Evolutionary conservation across 2,113 vertebrate species (phyloP).

Genomic region (Carettochelys insculpta): DNA sequence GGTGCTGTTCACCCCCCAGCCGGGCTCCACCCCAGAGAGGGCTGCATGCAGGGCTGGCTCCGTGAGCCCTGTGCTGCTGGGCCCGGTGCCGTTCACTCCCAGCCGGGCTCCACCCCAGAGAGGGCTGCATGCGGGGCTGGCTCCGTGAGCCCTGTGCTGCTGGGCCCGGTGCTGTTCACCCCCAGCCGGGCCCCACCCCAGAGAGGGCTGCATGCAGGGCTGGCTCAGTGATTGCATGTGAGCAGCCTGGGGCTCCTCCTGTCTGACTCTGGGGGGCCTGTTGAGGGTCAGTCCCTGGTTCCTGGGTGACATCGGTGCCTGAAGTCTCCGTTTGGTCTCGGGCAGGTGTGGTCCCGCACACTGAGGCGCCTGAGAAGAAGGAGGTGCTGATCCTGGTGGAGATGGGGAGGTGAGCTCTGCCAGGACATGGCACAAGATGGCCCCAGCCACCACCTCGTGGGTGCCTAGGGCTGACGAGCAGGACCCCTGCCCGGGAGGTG

Average conservation of each 20-base stretch:
- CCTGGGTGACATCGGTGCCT: neutral
- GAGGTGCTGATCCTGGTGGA: conserved; percentile 94
- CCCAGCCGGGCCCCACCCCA: neutral
- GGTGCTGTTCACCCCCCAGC: too few relatives aligned
- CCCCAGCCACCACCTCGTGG: neutral
- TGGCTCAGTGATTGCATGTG: neutral
- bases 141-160: neutral
- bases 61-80: neutral
- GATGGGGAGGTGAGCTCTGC: conserved; percentile 87
- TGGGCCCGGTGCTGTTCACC: neutral
- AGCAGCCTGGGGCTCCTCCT: neutral
- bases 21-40: too few relatives aligned
- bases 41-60: neutral
- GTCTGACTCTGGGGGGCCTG: neutral
- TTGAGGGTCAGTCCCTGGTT: neutral
- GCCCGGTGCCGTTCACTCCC: neutral
- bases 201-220: neutral
- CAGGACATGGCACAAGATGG: neutral
- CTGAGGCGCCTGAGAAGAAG: conserved; percentile 88
- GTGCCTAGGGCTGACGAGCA: neutral
- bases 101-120: neutral
- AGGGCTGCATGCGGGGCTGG: neutral
- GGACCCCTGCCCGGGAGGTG: neutral
- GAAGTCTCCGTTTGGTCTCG: neutral
- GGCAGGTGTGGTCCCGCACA: conserved; percentile 83